A percentile compares a stretch with the other conserved stretches of the same genome.
phyloP scores from a whole-genome alignment of 2,113 vertebrate genomes.

The human (Homo sapiens) region DNA sequence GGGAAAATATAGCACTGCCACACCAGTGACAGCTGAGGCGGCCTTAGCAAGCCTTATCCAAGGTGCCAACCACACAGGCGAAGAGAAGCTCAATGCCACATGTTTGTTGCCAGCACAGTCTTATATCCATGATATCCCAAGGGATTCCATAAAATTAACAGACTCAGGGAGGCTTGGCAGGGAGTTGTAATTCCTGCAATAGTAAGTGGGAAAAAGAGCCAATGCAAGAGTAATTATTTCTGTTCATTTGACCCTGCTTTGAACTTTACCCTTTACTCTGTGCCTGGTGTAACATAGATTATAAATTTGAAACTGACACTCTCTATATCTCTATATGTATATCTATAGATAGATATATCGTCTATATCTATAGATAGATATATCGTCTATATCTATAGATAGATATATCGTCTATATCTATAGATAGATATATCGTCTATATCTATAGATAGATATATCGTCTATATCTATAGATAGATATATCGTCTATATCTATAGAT shows the following conservation, averaged over 20 bases:
- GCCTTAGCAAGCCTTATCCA: background rate
- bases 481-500: too few relatives aligned
- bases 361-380: background rate
- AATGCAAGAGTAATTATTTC: background rate
- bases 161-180: background rate
- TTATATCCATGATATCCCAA: background rate
- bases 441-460: background rate
- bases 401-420: background rate
- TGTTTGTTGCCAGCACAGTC: background rate
- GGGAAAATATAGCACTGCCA: background rate
- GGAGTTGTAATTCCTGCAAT: background rate
- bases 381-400: background rate
- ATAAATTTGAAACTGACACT: background rate
- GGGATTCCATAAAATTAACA: background rate
- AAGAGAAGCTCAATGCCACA: background rate
- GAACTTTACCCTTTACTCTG: background rate
- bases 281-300: background rate
- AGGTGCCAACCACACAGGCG: background rate
- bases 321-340: background rate
- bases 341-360: too few relatives aligned
- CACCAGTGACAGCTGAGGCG: background rate
- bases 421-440: background rate
- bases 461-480: too few relatives aligned
- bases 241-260: background rate
- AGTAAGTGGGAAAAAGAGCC: background rate